A percentile compares a stretch with the other conserved stretches of the same genome.
phyloP scores from a whole-genome alignment of 2,888 invertebrate genomes.

The Ectemnius cavifrons region DNA sequence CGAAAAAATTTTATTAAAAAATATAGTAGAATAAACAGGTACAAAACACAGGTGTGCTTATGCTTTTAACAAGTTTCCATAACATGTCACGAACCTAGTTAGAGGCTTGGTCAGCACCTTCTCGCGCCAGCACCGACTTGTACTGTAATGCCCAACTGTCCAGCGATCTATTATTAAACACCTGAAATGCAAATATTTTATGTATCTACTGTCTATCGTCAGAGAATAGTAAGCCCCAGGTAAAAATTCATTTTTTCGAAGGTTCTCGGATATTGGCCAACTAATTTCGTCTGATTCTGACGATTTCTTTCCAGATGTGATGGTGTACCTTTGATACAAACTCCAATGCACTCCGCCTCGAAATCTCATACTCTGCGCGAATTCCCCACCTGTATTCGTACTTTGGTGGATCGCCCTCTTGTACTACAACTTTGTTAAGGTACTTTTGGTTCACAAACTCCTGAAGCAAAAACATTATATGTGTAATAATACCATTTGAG shows the following conservation, averaged over 20 bases:
- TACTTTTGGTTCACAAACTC: conserved; percentile 72
- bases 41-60: not conserved
- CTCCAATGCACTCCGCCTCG: conserved; percentile 78
- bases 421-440: conserved; percentile 60
- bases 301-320: too few relatives aligned
- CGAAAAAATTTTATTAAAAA: not conserved
- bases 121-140: conserved; percentile 20
- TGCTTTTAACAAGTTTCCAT: not conserved
- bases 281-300: too few relatives aligned
- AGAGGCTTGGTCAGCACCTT: conserved; percentile 3
- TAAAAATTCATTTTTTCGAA: too few relatives aligned
- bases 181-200: not conserved
- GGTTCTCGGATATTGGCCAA: too few relatives aligned
- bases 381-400: conserved; percentile 80
- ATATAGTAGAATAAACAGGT: not conserved
- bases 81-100: too few relatives aligned
- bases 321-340: conserved; percentile 76
- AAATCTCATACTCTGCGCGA: conserved; percentile 79
- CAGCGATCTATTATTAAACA: conserved; percentile 58
- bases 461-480: conserved; percentile 66
- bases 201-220: not conserved
- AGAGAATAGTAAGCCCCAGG: not conserved
- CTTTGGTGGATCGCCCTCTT: conserved; percentile 76
- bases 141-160: conserved; percentile 63
- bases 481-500: not conserved